phyloP scores from a whole-genome alignment of 2,888 invertebrate species.

The Chalcis sispes region DNA sequence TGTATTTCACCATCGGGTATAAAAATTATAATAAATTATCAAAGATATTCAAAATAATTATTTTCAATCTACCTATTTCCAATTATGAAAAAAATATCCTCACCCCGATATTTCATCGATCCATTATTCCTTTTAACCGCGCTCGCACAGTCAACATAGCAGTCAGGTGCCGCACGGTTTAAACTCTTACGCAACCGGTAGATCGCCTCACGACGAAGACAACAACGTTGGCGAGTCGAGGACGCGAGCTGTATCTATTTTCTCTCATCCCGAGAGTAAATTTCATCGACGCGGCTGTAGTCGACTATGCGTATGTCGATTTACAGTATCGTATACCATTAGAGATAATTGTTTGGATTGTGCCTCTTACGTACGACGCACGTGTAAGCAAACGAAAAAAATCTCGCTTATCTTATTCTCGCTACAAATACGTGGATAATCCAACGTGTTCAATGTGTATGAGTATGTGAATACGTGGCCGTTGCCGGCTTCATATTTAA shows the following conservation, averaged over 20 bases:
- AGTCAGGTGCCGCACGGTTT: constrained; percentile 73
- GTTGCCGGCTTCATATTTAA: no score
- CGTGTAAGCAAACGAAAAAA: constrained; percentile 62
- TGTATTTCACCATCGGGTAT: no score
- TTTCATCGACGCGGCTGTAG: constrained; percentile 64
- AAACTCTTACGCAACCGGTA: constrained; percentile 72
- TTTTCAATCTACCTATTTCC: no score
- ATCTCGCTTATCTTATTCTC: constrained; percentile 52
- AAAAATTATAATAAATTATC: no score
- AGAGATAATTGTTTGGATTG: constrained; percentile 74
- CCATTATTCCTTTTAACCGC: not conserved
- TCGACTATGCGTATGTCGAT: constrained; percentile 70
- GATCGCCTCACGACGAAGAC: constrained; percentile 66
- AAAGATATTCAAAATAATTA: no score
- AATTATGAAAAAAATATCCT: no score
- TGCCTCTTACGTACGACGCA: constrained; percentile 11
- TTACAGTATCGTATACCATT: constrained; percentile 74
- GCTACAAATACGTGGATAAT: constrained; percentile 41
- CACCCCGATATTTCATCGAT: not conserved
- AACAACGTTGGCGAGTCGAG: constrained; percentile 52
- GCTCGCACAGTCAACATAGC: constrained; percentile 62
- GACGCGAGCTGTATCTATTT: constrained; percentile 71
- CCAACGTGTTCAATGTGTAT: no score
- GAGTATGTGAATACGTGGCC: no score
- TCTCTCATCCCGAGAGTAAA: constrained; percentile 64